phyloP scores from a whole-genome alignment of 2,113 vertebrate species.

The Phalacrocorax carbo region DNA sequence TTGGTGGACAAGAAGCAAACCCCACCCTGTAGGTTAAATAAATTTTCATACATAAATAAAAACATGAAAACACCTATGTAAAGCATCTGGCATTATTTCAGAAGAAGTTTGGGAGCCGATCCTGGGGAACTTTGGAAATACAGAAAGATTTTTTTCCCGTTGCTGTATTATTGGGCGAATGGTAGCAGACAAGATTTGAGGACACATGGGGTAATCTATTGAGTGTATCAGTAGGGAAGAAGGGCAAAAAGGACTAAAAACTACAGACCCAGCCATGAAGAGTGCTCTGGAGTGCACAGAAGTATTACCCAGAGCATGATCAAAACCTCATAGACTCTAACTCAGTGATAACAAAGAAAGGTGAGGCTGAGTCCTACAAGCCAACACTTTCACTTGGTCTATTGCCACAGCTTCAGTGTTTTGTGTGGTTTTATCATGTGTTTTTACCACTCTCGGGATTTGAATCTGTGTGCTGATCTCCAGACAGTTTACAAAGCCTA shows the following conservation, averaged over 20 bases:
- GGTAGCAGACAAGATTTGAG: neutral
- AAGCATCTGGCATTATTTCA: constrained; percentile 52
- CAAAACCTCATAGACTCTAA: neutral
- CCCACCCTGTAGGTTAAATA: constrained; percentile 20
- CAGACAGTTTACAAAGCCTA: neutral
- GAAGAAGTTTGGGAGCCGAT: neutral
- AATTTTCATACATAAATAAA: constrained; percentile 55
- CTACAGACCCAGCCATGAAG: neutral
- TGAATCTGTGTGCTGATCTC: neutral
- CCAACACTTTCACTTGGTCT: neutral
- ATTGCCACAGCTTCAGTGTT: neutral
- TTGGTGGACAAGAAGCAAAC: constrained; percentile 6
- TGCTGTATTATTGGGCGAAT: neutral
- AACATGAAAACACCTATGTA: constrained; percentile 42
- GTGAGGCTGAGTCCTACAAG: neutral
- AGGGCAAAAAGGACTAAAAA: neutral
- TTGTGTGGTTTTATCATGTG: neutral
- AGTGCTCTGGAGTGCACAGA: neutral
- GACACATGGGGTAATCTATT: neutral
- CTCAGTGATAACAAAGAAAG: neutral
- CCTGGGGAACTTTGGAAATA: neutral
- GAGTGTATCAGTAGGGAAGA: neutral
- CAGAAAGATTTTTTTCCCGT: neutral
- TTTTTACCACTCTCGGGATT: neutral
- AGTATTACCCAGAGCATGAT: neutral